phyloP scores from a whole-genome alignment of 2,888 invertebrate species.

The Strigamia crassipes region DNA sequence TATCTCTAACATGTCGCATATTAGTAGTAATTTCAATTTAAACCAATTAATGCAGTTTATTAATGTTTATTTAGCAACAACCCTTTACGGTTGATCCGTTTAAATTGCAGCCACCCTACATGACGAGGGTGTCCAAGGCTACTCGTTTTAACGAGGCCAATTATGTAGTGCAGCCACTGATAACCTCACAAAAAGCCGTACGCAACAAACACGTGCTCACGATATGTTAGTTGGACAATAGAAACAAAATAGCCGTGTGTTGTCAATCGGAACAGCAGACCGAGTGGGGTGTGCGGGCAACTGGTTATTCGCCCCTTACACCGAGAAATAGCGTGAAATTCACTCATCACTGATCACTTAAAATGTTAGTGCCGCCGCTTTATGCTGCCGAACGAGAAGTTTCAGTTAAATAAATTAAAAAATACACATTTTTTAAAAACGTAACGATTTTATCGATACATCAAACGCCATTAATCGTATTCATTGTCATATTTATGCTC shows the following conservation, averaged over 20 bases:
- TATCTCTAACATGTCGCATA: too few species aligned
- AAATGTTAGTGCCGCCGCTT: not conserved
- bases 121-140: not conserved
- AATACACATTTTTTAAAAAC: too few species aligned
- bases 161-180: not conserved
- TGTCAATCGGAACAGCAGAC: not conserved
- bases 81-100: not conserved
- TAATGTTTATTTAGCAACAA: not conserved
- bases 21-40: too few species aligned
- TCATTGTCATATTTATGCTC: not conserved
- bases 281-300: too few species aligned
- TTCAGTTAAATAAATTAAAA: not conserved
- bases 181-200: not conserved
- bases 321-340: too few species aligned
- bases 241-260: not conserved
- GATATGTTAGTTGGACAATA: not conserved
- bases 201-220: constrained; percentile 22
- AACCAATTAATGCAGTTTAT: not conserved
- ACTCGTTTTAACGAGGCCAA: constrained; percentile 2
- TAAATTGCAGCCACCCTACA: not conserved
- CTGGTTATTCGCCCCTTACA: too few species aligned
- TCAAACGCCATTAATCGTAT: not conserved
- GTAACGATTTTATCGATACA: not conserved
- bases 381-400: not conserved
- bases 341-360: too few species aligned